Evolutionary conservation across 2,797 vertebrate genomes (phyloP).

Genomic region (Notamacropus eugenii): DNA sequence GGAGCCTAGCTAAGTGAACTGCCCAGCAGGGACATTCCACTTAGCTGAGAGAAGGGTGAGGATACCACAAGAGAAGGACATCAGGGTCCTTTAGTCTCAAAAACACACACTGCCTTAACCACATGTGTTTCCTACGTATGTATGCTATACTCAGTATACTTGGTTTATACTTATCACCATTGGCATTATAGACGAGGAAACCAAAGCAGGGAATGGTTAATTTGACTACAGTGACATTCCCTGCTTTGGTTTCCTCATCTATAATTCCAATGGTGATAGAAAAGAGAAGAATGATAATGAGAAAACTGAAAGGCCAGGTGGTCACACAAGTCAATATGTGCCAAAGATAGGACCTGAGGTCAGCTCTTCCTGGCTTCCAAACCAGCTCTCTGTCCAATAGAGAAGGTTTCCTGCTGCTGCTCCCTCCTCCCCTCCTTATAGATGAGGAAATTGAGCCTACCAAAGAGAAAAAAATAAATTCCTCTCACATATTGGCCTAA

Average conservation of each 20-base stretch:
- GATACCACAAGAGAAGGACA: not conserved
- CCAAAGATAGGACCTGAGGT: not conserved
- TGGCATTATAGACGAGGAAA: no score
- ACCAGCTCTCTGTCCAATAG: not conserved
- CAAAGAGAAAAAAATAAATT: not conserved
- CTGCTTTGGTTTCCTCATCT: not conserved
- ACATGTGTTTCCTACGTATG: not conserved
- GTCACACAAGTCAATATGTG: not conserved
- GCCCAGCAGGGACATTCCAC: not conserved
- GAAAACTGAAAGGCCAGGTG: not conserved
- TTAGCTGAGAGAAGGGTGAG: not conserved
- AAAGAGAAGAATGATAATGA: not conserved
- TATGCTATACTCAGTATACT: not conserved
- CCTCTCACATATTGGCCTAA: not conserved
- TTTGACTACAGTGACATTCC: not conserved
- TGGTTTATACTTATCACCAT: not conserved
- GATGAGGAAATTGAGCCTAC: not conserved
- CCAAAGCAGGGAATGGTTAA: no score
- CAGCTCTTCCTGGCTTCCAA: not conserved
- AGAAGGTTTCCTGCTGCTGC: not conserved
- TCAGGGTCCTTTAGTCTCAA: not conserved
- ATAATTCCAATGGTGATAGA: not conserved
- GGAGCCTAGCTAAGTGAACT: not conserved
- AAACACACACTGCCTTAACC: no score
- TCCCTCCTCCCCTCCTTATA: not conserved